A percentile compares a stretch with the other conserved stretches of the same genome.
Conservation (phyloP, 2,113 vertebrate species). For the Sterrhoptilus dennistouni region DNA sequence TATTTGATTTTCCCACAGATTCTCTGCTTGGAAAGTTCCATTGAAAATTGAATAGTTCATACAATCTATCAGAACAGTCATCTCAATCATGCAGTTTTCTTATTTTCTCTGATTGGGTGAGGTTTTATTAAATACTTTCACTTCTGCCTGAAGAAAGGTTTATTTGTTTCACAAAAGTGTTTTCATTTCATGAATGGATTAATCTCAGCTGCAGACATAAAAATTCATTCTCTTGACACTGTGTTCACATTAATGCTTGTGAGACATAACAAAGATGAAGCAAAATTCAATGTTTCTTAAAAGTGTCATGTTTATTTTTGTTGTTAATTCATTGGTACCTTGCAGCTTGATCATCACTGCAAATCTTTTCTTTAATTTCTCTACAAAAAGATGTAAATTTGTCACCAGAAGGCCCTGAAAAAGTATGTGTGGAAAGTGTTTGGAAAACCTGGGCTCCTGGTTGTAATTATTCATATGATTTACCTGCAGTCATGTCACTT, state of each 20-base stretch:
- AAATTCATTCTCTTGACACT: background rate
- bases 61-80: background rate
- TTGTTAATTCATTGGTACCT: background rate
- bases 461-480: slow-evolving; percentile 43
- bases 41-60: background rate
- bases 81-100: background rate
- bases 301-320: background rate
- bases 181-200: slow-evolving; percentile 8
- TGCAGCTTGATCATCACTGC: background rate
- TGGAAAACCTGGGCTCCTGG: slow-evolving; percentile 22
- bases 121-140: slow-evolving; percentile 12
- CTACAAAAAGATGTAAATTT: background rate
- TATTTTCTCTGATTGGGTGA: background rate
- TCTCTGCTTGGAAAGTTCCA: background rate
- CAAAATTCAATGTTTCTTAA: background rate
- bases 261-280: background rate
- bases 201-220: background rate
- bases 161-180: slow-evolving; percentile 16
- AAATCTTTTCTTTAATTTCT: background rate
- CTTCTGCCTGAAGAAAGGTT: background rate
- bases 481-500: slow-evolving; percentile 29
- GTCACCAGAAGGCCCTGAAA: background rate
- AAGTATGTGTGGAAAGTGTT: background rate
- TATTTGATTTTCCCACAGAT: background rate
- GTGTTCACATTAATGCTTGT: background rate